Evolutionary conservation across 2,113 vertebrate genomes (phyloP).

Genomic region (Ceyx cyanopectus): DNA sequence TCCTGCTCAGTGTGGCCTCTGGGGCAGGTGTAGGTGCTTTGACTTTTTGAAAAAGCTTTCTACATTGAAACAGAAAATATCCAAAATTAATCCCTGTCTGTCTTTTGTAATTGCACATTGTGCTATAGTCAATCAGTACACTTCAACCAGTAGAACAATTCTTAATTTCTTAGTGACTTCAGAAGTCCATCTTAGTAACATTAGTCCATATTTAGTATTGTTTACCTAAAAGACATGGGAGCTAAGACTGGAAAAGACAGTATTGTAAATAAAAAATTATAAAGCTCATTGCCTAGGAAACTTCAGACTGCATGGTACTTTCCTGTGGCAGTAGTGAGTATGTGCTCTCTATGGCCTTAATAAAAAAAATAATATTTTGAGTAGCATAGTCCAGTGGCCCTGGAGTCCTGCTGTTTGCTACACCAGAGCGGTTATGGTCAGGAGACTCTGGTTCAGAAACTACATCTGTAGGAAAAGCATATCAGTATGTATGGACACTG

Average conservation of each 20-base stretch:
- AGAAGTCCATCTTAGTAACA: not conserved
- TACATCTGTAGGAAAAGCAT: not conserved
- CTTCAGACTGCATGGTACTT: not conserved
- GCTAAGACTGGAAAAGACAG: not conserved
- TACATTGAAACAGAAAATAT: not conserved
- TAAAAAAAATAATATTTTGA: not conserved
- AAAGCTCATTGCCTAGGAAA: not conserved
- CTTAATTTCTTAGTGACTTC: not conserved
- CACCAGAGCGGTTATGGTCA: not conserved
- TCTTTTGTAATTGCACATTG: not conserved
- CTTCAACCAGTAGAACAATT: not conserved
- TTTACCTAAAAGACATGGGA: not conserved
- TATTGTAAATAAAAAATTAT: not conserved
- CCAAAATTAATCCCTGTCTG: not conserved
- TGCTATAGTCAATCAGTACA: not conserved
- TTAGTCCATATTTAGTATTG: not conserved
- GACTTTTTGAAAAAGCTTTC: not conserved
- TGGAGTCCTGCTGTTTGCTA: not conserved
- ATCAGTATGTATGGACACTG: fast-evolving
- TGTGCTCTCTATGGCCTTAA: not conserved
- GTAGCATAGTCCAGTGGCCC: not conserved
- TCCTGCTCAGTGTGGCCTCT: not conserved
- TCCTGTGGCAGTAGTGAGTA: not conserved
- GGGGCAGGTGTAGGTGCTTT: not conserved
- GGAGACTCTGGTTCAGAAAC: not conserved